Percentiles rank a stretch among this genome's conserved stretches.
These are phyloP conservation scores for Callorhinus ursinus DNA, from an alignment of 2,113 vertebrate genomes.

Conservation along the genomic window DNA sequence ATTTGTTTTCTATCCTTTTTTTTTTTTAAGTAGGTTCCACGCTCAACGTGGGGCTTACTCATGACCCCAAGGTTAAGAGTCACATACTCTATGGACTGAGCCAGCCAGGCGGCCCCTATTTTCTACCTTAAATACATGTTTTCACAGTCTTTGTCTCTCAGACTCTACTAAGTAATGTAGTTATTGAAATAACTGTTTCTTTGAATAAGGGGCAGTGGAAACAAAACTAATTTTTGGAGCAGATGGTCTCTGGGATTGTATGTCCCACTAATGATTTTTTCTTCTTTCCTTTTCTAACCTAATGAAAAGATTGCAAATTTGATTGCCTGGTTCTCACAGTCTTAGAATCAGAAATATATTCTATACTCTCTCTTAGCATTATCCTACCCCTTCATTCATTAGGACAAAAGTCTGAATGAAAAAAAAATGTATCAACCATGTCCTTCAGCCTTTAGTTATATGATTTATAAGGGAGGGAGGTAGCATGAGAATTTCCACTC, in stretches of 20 bases:
- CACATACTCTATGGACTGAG: background rate
- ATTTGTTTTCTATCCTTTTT: constrained; percentile 31
- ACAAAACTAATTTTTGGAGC: constrained; percentile 44
- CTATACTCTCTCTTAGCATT: background rate
- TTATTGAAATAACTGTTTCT: constrained; percentile 32
- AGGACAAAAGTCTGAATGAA: background rate
- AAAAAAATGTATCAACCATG: background rate
- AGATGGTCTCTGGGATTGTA: constrained; percentile 22
- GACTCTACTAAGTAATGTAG: constrained; percentile 29
- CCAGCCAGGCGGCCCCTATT: background rate
- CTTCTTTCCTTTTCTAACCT: constrained; percentile 47
- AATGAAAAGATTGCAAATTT: constrained; percentile 46
- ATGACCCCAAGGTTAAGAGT: background rate
- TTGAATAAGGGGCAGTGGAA: constrained; percentile 30
- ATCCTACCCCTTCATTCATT: background rate
- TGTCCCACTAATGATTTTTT: constrained; percentile 35
- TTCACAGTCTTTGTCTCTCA: constrained; percentile 51
- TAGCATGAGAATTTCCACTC: background rate
- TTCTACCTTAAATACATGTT: constrained; percentile 57
- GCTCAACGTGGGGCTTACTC: background rate
- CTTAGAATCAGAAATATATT: constrained; percentile 32
- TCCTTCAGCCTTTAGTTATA: constrained; percentile 23
- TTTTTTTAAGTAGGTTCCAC: background rate
- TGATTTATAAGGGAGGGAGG: background rate
- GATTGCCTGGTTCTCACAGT: background rate